Conservation (phyloP, 2,888 invertebrate genomes). For the Phasia obesa region DNA sequence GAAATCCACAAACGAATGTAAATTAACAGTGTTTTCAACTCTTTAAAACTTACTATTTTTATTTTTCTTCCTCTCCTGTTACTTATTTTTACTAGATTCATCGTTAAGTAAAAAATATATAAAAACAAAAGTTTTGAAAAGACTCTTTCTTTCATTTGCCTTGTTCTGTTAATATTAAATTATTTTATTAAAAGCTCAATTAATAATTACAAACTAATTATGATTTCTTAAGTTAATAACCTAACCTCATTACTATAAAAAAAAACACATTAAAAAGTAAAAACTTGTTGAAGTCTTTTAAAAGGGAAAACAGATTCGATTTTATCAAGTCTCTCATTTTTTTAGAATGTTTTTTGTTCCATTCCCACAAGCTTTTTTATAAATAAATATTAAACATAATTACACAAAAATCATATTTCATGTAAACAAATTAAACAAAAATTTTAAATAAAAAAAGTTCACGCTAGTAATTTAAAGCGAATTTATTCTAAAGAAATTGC, state of each 20-base stretch:
- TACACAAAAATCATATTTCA: no score
- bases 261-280: background rate
- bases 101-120: conserved; percentile 45
- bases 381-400: no score
- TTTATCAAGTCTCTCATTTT: no score
- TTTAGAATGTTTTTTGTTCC: no score
- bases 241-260: conserved; percentile 22
- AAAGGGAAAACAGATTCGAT: background rate
- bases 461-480: no score
- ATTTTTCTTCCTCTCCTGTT: conserved; percentile 37
- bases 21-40: conserved; percentile 20
- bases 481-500: no score
- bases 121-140: conserved; percentile 43
- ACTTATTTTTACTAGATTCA: conserved; percentile 47
- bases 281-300: background rate
- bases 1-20: conserved; percentile 29
- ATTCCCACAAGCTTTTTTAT: no score
- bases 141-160: conserved; percentile 31
- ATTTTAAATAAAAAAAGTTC: no score
- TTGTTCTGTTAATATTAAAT: conserved; percentile 52
- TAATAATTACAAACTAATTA: conserved; percentile 14
- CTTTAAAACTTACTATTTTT: conserved; percentile 14
- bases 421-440: no score
- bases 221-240: conserved; percentile 40
- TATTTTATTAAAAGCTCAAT: conserved; percentile 37